Percentiles rank a stretch among this genome's conserved stretches.
Evolutionary conservation across 1,140 invertebrate genomes (phyloP).

Genomic region (Cyclina sinensis): DNA sequence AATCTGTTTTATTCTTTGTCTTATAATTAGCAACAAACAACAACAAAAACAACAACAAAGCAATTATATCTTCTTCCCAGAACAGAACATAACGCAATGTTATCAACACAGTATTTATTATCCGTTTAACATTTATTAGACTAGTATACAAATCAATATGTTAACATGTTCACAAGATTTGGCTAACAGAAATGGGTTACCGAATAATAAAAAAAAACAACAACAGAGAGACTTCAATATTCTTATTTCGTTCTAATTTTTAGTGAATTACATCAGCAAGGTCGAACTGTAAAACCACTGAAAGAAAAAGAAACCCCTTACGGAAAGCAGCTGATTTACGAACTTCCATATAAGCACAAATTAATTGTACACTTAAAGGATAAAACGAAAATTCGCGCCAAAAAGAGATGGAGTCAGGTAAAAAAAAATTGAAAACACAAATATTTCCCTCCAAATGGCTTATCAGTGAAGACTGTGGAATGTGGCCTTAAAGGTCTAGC

Average conservation of each 20-base stretch:
- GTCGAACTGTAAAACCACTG: no score
- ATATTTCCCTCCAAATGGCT: no score
- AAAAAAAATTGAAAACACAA: background rate
- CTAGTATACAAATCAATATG: no score
- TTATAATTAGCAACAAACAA: no score
- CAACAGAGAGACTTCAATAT: background rate
- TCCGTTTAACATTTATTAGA: no score
- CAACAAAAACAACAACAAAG: no score
- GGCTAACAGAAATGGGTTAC: background rate
- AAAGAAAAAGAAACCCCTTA: conserved; percentile 97
- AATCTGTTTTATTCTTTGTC: no score
- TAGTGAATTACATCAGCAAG: background rate
- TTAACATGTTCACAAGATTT: no score
- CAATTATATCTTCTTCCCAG: background rate
- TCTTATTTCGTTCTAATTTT: background rate
- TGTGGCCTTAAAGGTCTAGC: no score
- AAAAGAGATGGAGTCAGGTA: conserved; percentile 88
- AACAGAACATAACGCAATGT: no score
- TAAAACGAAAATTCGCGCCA: conserved; percentile 97
- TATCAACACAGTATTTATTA: no score
- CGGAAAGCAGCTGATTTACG: conserved; percentile 97
- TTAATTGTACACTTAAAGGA: conserved; percentile 99
- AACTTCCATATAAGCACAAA: conserved; percentile 98
- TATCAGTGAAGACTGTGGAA: no score
- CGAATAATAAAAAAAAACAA: background rate